Base-by-base conservation (phyloP, 2,113 vertebrate genomes). In the Rhinolophus ferrumequinum region DNA sequence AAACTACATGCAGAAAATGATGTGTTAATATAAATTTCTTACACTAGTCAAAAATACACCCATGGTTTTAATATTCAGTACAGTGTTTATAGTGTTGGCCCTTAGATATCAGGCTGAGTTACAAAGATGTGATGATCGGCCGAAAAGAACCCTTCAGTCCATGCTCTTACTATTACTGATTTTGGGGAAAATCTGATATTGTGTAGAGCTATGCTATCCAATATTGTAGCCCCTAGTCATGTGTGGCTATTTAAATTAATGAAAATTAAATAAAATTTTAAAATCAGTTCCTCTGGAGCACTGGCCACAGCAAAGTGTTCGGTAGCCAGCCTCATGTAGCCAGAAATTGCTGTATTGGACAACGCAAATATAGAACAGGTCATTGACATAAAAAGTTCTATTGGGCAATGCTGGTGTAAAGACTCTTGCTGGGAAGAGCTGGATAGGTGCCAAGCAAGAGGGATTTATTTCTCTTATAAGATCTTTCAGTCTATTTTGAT, bases 401-500 rank as follows among this genome's bases (percentile, higher is more conserved):
- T 47, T 56, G 16, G 12, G 54, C 22, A 54, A 33, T 75, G 56
- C 75, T 84, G 26, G 9, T 54, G 2, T 26, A 86, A 41, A 89
- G 64, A 85, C 21, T 80, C 26, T 50, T 64, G 16, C 26, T 83
- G 41, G 84, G 73, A 93, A 93, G 44, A 88, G 12, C 70, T 69
- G 24, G 28, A 16, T 72, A 50, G 50, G 19, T 58, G 35, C 77
- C 96, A 44, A 92, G 56, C 15, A 50, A 56, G 52, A 92, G 21
- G 11, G 22, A 6, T 84, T 89, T 80, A 35, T 80, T 92, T 77
- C 54, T 90, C 67, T n/a, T 26, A 44, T 2, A 50, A 79, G 52
- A 28, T 80, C 41, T 82, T 67, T 85, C 62, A 89, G 50, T 66
- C 80, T 88, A 4, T 94, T 50, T 93, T 99, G 99, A 44, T 99